phyloP scores from a whole-genome alignment of 1,140 invertebrate species.

The Mercenaria mercenaria region DNA sequence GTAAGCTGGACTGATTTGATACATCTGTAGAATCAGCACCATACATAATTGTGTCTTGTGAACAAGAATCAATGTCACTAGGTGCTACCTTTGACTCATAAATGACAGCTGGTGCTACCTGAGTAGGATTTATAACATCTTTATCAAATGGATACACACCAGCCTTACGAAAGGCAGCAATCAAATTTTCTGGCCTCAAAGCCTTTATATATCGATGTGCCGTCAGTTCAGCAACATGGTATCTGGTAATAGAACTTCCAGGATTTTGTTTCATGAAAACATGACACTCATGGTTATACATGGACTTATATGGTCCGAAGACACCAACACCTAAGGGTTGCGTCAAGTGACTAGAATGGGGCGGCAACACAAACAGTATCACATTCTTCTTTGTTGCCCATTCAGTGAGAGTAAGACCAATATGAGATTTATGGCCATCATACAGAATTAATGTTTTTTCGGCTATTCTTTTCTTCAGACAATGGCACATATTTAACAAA shows the following conservation, averaged over 20 bases:
- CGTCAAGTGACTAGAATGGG: constrained; percentile 69
- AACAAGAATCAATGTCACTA: not conserved
- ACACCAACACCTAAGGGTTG: constrained; percentile 67
- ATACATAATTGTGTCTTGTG: not conserved
- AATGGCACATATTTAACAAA: constrained; percentile 9
- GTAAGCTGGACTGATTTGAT: not conserved
- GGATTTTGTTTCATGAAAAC: not conserved
- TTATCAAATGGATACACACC: too few relatives aligned
- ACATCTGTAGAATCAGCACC: not conserved
- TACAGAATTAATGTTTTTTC: constrained; percentile 82
- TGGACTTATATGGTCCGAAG: constrained; percentile 68
- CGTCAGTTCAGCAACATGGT: too few relatives aligned
- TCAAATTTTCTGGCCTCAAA: constrained; percentile 6
- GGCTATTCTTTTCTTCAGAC: not conserved
- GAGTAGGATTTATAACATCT: not conserved
- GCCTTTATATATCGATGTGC: not conserved
- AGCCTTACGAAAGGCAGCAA: too few relatives aligned
- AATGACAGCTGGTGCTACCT: too few relatives aligned
- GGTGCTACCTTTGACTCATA: too few relatives aligned
- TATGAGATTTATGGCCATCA: constrained; percentile 84
- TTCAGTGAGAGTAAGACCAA: constrained; percentile 27
- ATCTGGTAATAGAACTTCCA: not conserved
- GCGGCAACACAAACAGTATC: constrained; percentile 68
- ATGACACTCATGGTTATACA: constrained; percentile 4
- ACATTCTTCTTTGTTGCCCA: constrained; percentile 61